phyloP scores from a whole-genome alignment of 1,140 invertebrate genomes.

The Pteromalus puparum region DNA sequence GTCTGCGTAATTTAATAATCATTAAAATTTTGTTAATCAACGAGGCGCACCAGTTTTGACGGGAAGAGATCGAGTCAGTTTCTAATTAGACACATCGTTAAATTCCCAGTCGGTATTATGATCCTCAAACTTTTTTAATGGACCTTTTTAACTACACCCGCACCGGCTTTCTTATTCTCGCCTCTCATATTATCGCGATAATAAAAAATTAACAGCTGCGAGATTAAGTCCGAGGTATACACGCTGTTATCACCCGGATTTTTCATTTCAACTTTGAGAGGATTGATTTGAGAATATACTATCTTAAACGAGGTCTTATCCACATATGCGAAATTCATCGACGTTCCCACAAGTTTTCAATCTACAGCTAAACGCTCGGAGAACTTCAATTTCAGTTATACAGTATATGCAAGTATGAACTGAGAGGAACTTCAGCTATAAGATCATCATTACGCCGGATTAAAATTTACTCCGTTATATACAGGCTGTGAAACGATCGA shows the following conservation, averaged over 20 bases:
- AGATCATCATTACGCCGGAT: not conserved
- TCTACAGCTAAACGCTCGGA: not conserved
- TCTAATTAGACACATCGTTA: not conserved
- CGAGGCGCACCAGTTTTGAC: not conserved
- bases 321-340: no score
- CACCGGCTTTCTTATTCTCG: no score
- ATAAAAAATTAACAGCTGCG: not conserved
- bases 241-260: no score
- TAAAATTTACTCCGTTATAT: not conserved
- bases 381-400: not conserved
- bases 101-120: not conserved
- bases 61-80: not conserved
- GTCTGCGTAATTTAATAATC: not conserved
- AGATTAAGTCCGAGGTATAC: no score
- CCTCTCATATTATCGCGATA: not conserved
- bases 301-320: no score
- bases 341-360: not conserved
- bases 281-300: no score
- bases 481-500: not conserved
- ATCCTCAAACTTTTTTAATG: not conserved
- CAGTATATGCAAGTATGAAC: no score
- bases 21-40: not conserved
- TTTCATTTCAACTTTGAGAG: no score
- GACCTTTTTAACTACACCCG: not conserved
- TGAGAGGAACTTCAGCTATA: not conserved